Evolutionary conservation across 2,888 invertebrate species (phyloP), one percentile per base, ranked within the genome.

Genomic region (Priocnemis perturbator): DNA sequence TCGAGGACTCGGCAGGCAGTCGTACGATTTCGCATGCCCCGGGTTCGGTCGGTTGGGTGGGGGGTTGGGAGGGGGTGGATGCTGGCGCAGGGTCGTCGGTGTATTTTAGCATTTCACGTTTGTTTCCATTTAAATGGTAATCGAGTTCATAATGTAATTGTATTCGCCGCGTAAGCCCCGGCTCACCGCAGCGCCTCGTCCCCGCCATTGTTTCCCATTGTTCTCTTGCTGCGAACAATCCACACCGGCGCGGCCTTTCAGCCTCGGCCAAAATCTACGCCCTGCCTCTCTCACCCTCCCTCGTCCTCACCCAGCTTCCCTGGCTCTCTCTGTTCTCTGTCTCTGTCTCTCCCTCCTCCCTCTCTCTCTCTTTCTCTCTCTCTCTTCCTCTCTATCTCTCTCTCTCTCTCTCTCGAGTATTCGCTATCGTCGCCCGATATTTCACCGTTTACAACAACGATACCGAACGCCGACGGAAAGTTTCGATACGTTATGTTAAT

Each of bases 91-190:
- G 68, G 73, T 69, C 73, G 77, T 74, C 76, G 79, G 81, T 85
- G 85, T 85, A 86, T 88, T 88, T 87, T 86, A 87, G 87, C 88
- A 85, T 87, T 87, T 87, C 86, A 86, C 87, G 88, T 88, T 89
- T 88, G 88, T 88, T 88, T 88, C 88, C 88, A 88, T 89, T 89
- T 88, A 88, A 89, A 89, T 89, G 89, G 89, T 89, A 88, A 89
- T 89, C 88, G 88, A 87, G 89, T 88, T 87, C 87, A 88, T 87
- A 88, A 88, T 88, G 88, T 88, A 89, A 88, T 88, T 89, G 88
- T 88, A 88, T 88, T 88, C 88, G 85, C 78, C 83, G 82, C 83
- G 84, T 89, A 87, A 88, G 88, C 88, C 85, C 70, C 83, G 84
- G 84, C 86, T 85, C 86, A 85, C 84, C 84, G 79, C 85, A 81